A percentile compares a stretch with the other conserved stretches of the same genome.
Evolutionary conservation across 2,797 vertebrate genomes (phyloP).

Genomic region (Astyanax mexicanus): DNA sequence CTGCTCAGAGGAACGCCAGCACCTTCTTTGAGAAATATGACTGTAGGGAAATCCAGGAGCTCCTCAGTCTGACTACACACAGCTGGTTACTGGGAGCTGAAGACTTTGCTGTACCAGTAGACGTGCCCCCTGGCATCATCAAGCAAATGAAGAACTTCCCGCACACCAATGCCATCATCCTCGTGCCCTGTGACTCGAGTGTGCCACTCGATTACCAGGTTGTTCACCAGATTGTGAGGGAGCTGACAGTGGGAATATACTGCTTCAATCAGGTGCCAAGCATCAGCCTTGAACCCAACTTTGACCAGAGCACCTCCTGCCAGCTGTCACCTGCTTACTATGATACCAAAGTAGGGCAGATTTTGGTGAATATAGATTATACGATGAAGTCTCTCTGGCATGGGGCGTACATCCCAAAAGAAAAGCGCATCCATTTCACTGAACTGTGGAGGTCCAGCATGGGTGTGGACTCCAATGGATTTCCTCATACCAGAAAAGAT

Average conservation of each 20-base stretch:
- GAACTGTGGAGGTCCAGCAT: constrained; percentile 77
- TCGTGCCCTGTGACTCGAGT: constrained; percentile 69
- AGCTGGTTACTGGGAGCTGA: constrained; percentile 74
- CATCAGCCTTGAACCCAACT: constrained; percentile 74
- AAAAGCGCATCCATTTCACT: constrained; percentile 73
- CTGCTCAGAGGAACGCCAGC: constrained; percentile 69
- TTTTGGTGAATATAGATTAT: constrained; percentile 75
- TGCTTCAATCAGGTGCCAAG: constrained; percentile 79
- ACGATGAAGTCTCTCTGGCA: constrained; percentile 80
- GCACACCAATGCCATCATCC: constrained; percentile 64
- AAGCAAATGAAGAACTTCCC: constrained; percentile 69
- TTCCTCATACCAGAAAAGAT: constrained; percentile 71
- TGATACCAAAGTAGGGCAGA: constrained; percentile 75
- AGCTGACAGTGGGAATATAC: constrained; percentile 76
- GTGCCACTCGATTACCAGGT: constrained; percentile 73
- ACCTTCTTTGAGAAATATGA: constrained; percentile 77
- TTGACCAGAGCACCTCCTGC: constrained; percentile 74
- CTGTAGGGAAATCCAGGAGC: constrained; percentile 72
- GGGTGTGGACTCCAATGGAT: constrained; percentile 69
- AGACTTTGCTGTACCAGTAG: constrained; percentile 56
- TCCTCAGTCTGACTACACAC: constrained; percentile 64
- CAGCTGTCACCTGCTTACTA: constrained; percentile 76
- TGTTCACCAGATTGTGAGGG: constrained; percentile 78
- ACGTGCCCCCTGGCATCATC: constrained; percentile 71
- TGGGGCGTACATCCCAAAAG: constrained; percentile 70